Evolutionary conservation across 2,888 invertebrate genomes (phyloP).

Genomic region (Lycaena phlaeas): DNA sequence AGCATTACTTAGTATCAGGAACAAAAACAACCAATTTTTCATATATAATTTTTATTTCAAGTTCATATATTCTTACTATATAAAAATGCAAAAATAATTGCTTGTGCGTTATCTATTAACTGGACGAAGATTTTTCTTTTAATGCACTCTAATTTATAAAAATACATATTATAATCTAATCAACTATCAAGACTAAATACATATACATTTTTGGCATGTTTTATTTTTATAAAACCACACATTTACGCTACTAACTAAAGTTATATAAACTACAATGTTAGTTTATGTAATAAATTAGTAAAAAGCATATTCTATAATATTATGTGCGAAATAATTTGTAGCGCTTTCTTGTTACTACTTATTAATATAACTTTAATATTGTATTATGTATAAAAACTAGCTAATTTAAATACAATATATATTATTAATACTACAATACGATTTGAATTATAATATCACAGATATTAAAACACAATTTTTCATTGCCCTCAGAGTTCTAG

Average conservation of each 20-base stretch:
- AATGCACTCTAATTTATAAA: neutral
- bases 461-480: slow-evolving; percentile 21
- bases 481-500: no score
- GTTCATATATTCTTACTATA: neutral
- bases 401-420: neutral
- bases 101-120: neutral
- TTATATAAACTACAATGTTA: neutral
- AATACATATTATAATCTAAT: neutral
- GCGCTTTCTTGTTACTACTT: neutral
- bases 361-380: neutral
- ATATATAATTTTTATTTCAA: neutral
- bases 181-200: neutral
- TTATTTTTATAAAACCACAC: slow-evolving; percentile 6
- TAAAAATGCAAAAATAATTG: slow-evolving; percentile 13
- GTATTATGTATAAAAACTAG: neutral
- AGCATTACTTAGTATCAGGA: no score
- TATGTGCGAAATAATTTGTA: neutral
- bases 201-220: slow-evolving; percentile 10
- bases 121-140: slow-evolving; percentile 2
- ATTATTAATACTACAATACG: slow-evolving; percentile 9
- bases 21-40: no score
- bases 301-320: neutral
- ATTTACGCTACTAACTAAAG: neutral
- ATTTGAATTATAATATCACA: slow-evolving; percentile 57
- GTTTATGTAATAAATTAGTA: slow-evolving; percentile 2